Conservation (phyloP, 2,888 invertebrate genomes). For the Chrysomela aeneicollis region DNA sequence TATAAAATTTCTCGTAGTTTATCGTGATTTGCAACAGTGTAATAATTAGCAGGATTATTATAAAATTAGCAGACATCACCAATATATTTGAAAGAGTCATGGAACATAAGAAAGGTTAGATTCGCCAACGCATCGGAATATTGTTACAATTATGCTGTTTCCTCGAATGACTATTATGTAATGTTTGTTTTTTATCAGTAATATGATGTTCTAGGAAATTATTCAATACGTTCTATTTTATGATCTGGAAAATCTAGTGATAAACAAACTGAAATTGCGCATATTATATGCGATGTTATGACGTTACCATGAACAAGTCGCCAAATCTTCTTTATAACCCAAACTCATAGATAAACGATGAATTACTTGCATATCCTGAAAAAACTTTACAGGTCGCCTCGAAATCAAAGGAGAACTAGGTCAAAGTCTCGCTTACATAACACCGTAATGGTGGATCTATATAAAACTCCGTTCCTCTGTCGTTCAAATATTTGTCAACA, state of each 20-base stretch:
- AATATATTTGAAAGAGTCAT: background rate
- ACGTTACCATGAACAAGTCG: conserved; percentile 32
- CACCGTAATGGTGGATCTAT: conserved; percentile 47
- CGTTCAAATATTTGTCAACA: conserved; percentile 38
- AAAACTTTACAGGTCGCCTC: conserved; percentile 33
- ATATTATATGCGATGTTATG: conserved; percentile 31
- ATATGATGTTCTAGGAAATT: conserved; percentile 31
- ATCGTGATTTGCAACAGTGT: conserved; percentile 26
- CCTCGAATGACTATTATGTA: conserved; percentile 20
- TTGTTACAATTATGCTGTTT: background rate
- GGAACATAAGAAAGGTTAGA: background rate
- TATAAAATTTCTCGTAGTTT: conserved; percentile 31
- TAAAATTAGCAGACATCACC: background rate
- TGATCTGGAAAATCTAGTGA: conserved; percentile 33
- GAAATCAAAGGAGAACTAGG: conserved; percentile 43
- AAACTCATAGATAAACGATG: conserved; percentile 26
- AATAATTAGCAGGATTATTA: conserved; percentile 26
- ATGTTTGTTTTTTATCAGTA: conserved; percentile 17
- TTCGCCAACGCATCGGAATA: background rate
- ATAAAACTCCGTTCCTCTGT: conserved; percentile 30
- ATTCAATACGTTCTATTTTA: conserved; percentile 28
- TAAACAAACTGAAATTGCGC: conserved; percentile 38
- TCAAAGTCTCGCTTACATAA: conserved; percentile 50
- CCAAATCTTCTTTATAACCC: conserved; percentile 30
- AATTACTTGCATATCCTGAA: conserved; percentile 34